Percentiles rank a stretch among this genome's conserved stretches.
These are phyloP conservation scores for Craterocephalus amniculus DNA, from an alignment of 2,797 vertebrate species.

Conservation along the genomic window DNA sequence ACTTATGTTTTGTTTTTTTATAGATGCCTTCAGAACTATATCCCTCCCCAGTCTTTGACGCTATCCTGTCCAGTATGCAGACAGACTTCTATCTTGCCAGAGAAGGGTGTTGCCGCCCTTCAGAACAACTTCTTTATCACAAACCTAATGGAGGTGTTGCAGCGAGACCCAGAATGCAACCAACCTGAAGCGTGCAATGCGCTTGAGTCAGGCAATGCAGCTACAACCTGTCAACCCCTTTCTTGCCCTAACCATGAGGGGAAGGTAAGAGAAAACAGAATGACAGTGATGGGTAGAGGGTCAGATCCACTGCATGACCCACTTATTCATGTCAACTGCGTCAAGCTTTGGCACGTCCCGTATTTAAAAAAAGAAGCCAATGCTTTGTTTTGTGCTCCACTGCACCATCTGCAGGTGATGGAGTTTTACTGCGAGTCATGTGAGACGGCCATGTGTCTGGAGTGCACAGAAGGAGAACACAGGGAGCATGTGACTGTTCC, in stretches of 20 bases:
- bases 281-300: neutral
- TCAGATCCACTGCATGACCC: neutral
- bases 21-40: conserved; percentile 97
- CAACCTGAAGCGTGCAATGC: conserved; percentile 81
- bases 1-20: neutral
- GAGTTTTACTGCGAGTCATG: conserved; percentile 97
- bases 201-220: conserved; percentile 87
- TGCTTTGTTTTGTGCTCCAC: conserved; percentile 26
- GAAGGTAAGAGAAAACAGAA: conserved; percentile 81
- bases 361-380: neutral
- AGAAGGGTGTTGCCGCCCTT: conserved; percentile 92
- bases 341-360: neutral
- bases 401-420: conserved; percentile 88
- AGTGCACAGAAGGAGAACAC: conserved; percentile 93
- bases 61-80: conserved; percentile 96
- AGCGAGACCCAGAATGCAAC: conserved; percentile 88
- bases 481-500: conserved; percentile 93
- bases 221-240: conserved; percentile 87
- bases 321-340: neutral
- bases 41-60: conserved; percentile 95
- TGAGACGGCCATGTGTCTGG: conserved; percentile 95
- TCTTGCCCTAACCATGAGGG: conserved; percentile 97
- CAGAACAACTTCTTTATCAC: conserved; percentile 99
- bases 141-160: conserved; percentile 95
- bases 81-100: conserved; percentile 95